Conservation (phyloP, 2,797 vertebrate genomes). For the Liasis olivaceus region DNA sequence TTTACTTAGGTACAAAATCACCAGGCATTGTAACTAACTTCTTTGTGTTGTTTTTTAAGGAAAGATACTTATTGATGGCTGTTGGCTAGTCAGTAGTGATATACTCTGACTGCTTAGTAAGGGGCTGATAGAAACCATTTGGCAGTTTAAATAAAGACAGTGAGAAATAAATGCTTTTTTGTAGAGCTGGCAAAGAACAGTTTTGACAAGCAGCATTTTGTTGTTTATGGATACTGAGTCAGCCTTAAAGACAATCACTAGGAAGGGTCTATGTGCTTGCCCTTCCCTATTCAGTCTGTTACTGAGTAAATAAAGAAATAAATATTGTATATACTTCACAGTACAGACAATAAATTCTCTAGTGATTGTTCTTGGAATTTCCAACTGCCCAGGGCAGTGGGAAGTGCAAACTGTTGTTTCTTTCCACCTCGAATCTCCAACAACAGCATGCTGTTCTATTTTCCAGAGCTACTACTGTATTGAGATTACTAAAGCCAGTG, state of each 20-base stretch:
- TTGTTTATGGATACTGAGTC: neutral
- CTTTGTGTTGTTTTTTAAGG: neutral
- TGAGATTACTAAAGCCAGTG: neutral
- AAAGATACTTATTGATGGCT: neutral
- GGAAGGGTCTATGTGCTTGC: too few relatives aligned
- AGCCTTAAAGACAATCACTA: neutral
- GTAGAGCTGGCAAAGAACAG: neutral
- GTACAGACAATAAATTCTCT: neutral
- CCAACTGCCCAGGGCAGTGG: neutral
- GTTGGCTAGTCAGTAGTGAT: neutral
- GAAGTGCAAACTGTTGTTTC: neutral
- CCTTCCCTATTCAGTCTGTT: neutral
- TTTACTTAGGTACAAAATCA: neutral
- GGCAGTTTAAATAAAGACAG: neutral
- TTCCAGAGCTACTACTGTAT: neutral
- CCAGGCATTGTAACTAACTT: neutral
- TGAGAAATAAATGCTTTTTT: neutral
- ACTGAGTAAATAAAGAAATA: neutral
- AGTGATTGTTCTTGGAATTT: neutral
- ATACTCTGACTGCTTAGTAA: neutral
- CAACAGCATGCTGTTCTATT: neutral
- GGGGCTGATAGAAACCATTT: neutral
- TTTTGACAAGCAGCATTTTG: neutral
- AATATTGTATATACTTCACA: neutral
- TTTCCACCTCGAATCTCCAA: neutral